Conservation (phyloP, 2,888 invertebrate species). For the Lochmaea capreae region DNA sequence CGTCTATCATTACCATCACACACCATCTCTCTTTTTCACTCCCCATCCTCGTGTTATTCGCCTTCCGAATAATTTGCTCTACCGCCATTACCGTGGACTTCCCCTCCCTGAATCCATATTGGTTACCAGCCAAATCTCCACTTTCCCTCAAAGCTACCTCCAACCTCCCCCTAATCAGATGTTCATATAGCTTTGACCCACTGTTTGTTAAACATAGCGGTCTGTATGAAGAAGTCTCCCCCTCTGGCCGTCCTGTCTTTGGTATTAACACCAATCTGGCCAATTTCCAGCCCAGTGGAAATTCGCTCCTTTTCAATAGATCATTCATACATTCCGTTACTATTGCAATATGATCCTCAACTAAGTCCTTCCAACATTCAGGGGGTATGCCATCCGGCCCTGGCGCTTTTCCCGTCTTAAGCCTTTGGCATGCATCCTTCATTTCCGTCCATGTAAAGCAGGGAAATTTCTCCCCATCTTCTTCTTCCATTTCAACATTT, state of each 20-base stretch:
- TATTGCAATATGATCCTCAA: neutral
- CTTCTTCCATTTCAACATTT: neutral
- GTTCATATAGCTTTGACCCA: slow-evolving; percentile 11
- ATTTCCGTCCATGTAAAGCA: neutral
- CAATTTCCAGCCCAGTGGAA: slow-evolving; percentile 16
- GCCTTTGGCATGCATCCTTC: neutral
- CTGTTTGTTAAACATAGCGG: slow-evolving; percentile 28
- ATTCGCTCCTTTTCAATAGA: neutral
- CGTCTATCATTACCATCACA: slow-evolving; percentile 17
- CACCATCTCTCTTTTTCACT: slow-evolving; percentile 14
- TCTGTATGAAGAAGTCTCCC: slow-evolving; percentile 9
- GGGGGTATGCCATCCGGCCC: slow-evolving; percentile 7
- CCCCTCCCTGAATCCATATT: slow-evolving; percentile 30
- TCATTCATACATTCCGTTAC: slow-evolving; percentile 13
- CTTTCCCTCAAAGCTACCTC: slow-evolving; percentile 20
- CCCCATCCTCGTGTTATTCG: neutral
- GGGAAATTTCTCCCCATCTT: neutral
- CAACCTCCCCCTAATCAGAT: slow-evolving; percentile 23
- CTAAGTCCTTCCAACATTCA: neutral
- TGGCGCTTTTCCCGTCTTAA: neutral
- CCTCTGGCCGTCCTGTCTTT: slow-evolving; percentile 25
- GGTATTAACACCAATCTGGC: slow-evolving; percentile 19
- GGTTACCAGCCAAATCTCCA: neutral
- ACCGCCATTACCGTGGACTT: slow-evolving; percentile 28
- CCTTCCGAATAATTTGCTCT: neutral